phyloP scores from a whole-genome alignment of 1,140 invertebrate species.

The Diachasmimorpha longicaudata region DNA sequence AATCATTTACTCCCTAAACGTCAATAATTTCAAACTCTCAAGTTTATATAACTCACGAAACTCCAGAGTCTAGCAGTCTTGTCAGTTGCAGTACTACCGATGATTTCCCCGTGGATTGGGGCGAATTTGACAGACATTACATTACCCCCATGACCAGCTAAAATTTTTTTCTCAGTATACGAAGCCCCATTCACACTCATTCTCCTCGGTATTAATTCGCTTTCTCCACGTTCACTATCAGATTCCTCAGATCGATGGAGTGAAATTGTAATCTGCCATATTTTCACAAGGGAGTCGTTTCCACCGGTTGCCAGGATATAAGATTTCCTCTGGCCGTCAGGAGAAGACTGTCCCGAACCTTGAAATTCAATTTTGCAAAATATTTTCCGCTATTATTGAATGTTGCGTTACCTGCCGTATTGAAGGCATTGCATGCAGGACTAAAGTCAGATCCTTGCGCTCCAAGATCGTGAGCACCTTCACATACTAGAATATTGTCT shows the following conservation, averaged over 20 bases:
- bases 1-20: background rate
- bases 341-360: slow-evolving; percentile 38
- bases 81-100: slow-evolving; percentile 70
- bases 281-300: slow-evolving; percentile 74
- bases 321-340: slow-evolving; percentile 39
- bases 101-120: slow-evolving; percentile 60
- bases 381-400: background rate
- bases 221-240: slow-evolving; percentile 6
- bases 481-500: slow-evolving; percentile 46
- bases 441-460: slow-evolving; percentile 73
- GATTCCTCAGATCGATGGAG: slow-evolving; percentile 12
- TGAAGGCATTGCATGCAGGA: slow-evolving; percentile 54
- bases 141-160: slow-evolving; percentile 66
- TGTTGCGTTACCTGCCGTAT: slow-evolving; percentile 35
- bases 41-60: slow-evolving; percentile 58
- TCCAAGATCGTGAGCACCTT: slow-evolving; percentile 75
- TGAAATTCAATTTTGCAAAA: background rate
- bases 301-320: slow-evolving; percentile 74
- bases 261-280: slow-evolving; percentile 69
- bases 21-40: background rate
- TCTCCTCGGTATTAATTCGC: background rate
- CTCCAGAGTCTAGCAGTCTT: slow-evolving; percentile 71
- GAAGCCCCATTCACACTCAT: background rate
- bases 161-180: slow-evolving; percentile 39
- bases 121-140: slow-evolving; percentile 69